phyloP scores from a whole-genome alignment of 2,888 invertebrate genomes.

The Caenorhabditis doughertyi region DNA sequence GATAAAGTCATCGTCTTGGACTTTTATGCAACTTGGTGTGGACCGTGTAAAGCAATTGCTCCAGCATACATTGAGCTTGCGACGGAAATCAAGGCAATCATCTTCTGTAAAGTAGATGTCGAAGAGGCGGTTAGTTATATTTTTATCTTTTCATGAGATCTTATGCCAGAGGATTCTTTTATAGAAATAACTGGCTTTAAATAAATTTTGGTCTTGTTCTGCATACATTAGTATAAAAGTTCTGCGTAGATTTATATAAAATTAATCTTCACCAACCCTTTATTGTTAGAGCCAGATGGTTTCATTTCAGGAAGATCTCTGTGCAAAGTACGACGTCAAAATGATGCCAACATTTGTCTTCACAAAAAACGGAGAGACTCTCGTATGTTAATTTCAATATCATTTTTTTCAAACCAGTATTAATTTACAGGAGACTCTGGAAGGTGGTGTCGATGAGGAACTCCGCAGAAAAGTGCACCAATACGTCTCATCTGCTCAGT shows the following conservation, averaged over 20 bases:
- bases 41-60: conserved; percentile 77
- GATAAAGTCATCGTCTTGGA: conserved; percentile 74
- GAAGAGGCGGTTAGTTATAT: conserved; percentile 71
- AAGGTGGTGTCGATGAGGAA: conserved; percentile 78
- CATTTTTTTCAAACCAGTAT: neutral
- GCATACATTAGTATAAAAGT: too few species aligned
- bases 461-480: conserved; percentile 59
- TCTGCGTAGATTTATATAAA: too few species aligned
- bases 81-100: conserved; percentile 61
- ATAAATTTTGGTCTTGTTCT: too few species aligned
- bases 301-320: conserved; percentile 74
- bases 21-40: conserved; percentile 79
- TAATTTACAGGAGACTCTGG: conserved; percentile 70
- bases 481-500: conserved; percentile 43
- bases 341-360: conserved; percentile 82
- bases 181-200: too few species aligned
- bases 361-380: conserved; percentile 76
- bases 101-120: conserved; percentile 77
- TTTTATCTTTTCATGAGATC: neutral
- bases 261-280: too few species aligned
- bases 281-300: too few species aligned
- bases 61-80: conserved; percentile 73
- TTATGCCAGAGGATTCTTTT: too few species aligned
- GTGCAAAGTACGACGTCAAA: conserved; percentile 75
- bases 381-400: conserved; percentile 64